Percentiles rank a stretch among this genome's conserved stretches.
phyloP scores from a whole-genome alignment of 2,797 vertebrate genomes.

The Margarornis squamiger region DNA sequence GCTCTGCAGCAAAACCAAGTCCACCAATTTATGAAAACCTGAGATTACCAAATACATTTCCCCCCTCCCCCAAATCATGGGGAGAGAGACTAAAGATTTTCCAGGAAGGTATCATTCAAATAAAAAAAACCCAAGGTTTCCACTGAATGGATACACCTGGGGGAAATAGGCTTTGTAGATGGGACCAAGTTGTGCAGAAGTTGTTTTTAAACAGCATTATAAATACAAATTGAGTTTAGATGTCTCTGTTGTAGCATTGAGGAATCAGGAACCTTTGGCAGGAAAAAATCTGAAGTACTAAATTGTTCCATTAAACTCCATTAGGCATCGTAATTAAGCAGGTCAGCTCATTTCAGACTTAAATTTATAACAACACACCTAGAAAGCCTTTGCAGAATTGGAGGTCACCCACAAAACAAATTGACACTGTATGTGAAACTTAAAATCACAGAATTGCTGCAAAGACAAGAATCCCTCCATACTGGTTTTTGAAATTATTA shows the following conservation, averaged over 20 bases:
- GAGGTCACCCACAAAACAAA: neutral
- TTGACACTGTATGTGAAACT: neutral
- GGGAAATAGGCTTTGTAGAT: neutral
- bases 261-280: neutral
- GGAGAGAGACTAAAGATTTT: neutral
- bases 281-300: neutral
- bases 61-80: rapidly evolving
- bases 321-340: neutral
- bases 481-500: neutral
- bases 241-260: neutral
- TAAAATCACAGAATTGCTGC: neutral
- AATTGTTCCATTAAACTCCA: neutral
- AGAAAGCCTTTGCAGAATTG: neutral
- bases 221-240: neutral
- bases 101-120: neutral
- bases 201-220: neutral
- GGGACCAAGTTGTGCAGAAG: neutral
- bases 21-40: neutral
- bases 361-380: neutral
- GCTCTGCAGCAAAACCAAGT: neutral
- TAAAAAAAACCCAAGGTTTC: neutral
- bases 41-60: neutral
- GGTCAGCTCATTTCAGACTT: slow-evolving; percentile 12
- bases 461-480: neutral
- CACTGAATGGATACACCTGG: neutral